Evolutionary conservation across 1,140 invertebrate species (phyloP).

Genomic region (Drosophila pruinosa): DNA sequence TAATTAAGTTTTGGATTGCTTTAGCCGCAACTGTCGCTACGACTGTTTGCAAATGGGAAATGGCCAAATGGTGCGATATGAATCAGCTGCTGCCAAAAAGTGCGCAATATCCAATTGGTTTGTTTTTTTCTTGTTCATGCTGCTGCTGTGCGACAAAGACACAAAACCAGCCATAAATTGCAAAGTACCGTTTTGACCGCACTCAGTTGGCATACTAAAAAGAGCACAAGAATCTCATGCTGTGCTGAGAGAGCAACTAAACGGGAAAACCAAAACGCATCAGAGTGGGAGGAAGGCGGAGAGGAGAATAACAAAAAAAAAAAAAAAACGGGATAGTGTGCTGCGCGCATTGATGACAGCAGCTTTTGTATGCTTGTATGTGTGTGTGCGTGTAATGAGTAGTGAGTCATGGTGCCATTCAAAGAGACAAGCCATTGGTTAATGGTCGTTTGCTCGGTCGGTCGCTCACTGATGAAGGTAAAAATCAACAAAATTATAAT

Average conservation of each 20-base stretch:
- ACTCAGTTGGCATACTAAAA: conserved; percentile 58
- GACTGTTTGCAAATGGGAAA: conserved; percentile 40
- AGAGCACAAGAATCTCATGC: conserved; percentile 39
- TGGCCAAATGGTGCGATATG: conserved; percentile 61
- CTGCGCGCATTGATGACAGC: conserved; percentile 52
- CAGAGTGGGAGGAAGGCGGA: conserved; percentile 5
- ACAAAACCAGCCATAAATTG: conserved; percentile 67
- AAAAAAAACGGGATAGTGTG: conserved; percentile 6
- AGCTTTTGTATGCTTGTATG: conserved; percentile 23
- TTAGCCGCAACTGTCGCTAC: conserved; percentile 31
- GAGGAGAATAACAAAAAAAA: conserved; percentile 22
- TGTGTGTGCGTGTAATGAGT: conserved; percentile 7
- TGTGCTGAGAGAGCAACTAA: conserved; percentile 40
- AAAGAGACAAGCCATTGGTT: conserved; percentile 49
- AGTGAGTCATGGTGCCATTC: conserved; percentile 54
- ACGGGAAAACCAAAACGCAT: conserved; percentile 24
- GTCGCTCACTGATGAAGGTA: conserved; percentile 58
- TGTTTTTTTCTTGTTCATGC: conserved; percentile 14
- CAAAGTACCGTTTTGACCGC: conserved; percentile 70
- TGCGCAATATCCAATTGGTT: conserved; percentile 56
- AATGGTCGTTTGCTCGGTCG: conserved; percentile 44
- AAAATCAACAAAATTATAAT: conserved; percentile 63
- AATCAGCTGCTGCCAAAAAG: conserved; percentile 70
- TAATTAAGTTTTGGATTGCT: conserved; percentile 54
- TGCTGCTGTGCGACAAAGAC: conserved; percentile 25